A percentile compares a stretch with the other conserved stretches of the same genome.
These are phyloP conservation scores for Pyrrhosoma nymphula DNA, from an alignment of 2,888 invertebrate genomes.

Conservation along the genomic window DNA sequence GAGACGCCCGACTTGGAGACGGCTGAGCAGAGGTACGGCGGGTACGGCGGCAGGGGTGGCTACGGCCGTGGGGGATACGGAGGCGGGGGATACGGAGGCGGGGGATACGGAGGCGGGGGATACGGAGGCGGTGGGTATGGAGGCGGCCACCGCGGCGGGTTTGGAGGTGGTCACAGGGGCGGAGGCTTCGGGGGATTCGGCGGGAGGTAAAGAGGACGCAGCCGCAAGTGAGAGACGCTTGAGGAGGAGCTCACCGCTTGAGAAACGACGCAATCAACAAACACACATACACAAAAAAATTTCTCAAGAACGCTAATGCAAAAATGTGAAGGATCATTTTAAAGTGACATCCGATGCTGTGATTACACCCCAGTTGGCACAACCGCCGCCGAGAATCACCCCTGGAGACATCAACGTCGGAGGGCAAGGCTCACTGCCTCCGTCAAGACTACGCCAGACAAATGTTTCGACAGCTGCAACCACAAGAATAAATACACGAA, in stretches of 20 bases:
- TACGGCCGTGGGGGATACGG: no score
- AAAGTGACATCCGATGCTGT: no score
- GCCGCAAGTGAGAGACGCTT: neutral
- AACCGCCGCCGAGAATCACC: neutral
- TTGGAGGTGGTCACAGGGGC: no score
- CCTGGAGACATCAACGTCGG: neutral
- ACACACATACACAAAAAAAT: no score
- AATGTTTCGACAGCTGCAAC: neutral
- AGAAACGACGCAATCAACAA: neutral
- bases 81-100: neutral
- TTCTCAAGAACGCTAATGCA: no score
- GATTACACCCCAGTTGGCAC: neutral
- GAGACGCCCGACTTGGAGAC: slow-evolving; percentile 57
- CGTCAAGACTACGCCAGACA: neutral
- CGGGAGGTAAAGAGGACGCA: neutral
- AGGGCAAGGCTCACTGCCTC: neutral
- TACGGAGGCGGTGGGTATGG: no score
- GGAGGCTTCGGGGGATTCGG: no score
- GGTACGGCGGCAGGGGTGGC: no score
- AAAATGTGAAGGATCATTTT: no score
- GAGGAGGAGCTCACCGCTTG: neutral
- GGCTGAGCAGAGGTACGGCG: neutral
- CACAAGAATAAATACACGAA: neutral
- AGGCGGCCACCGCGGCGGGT: no score
- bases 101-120: no score